Conservation (phyloP, 2,797 vertebrate species). For the Crenichthys baileyi region DNA sequence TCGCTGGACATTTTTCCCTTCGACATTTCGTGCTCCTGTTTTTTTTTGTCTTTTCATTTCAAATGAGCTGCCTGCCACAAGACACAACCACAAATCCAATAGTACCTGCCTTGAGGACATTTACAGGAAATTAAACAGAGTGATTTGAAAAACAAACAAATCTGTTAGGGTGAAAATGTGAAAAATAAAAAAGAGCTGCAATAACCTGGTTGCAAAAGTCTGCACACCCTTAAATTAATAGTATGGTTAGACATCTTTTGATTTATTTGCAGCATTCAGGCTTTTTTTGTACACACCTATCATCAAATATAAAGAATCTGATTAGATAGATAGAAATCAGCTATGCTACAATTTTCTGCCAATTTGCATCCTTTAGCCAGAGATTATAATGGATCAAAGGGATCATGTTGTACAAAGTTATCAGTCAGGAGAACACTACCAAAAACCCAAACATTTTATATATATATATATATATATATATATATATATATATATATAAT, state of each 20-base stretch:
- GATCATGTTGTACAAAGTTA: too few species aligned
- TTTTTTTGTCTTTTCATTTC: neutral
- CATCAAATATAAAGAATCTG: neutral
- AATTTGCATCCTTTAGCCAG: neutral
- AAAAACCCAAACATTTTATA: neutral
- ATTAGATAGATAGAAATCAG: neutral
- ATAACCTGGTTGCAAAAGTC: neutral
- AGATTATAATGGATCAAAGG: neutral
- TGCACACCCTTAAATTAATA: neutral
- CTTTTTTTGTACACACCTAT: neutral
- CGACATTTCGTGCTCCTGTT: too few species aligned
- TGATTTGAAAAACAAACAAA: neutral
- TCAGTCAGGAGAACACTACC: too few species aligned
- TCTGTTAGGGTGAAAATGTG: neutral
- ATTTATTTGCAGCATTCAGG: neutral
- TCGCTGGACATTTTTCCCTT: neutral
- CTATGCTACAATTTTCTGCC: neutral
- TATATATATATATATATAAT: too few species aligned
- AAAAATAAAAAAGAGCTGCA: neutral
- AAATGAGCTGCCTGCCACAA: neutral
- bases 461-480: neutral
- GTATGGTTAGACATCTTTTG: neutral
- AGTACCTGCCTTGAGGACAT: neutral
- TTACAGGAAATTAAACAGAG: neutral
- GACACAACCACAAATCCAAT: neutral